Evolutionary conservation across 2,797 vertebrate species (phyloP).

Genomic region (Octomys mimax): DNA sequence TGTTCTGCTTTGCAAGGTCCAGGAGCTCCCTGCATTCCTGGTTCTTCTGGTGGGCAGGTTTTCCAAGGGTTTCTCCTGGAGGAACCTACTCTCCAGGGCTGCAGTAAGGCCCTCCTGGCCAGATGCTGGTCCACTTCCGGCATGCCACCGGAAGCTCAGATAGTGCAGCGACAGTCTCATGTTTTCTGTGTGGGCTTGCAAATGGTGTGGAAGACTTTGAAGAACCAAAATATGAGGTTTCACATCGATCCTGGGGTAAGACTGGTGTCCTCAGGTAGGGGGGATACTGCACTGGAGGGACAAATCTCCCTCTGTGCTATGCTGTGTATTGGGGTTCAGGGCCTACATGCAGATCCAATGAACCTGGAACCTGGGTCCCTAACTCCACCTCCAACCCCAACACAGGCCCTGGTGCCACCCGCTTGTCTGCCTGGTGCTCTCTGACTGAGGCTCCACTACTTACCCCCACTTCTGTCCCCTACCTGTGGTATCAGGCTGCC

Average conservation of each 20-base stretch:
- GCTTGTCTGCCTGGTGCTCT: not conserved
- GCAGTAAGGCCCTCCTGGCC: not conserved
- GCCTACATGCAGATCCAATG: not conserved
- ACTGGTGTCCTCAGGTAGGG: not conserved
- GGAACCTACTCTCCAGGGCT: not conserved
- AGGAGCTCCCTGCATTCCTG: not conserved
- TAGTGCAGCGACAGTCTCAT: not conserved
- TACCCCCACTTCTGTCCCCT: not conserved
- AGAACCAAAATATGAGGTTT: not conserved
- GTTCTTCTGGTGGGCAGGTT: not conserved
- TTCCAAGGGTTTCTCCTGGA: not conserved
- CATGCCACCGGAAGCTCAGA: not conserved
- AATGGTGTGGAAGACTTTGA: not conserved
- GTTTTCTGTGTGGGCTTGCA: not conserved
- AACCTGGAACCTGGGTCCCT: not conserved
- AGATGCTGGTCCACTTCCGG: not conserved
- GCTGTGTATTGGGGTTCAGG: not conserved
- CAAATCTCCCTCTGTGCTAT: not conserved
- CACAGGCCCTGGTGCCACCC: not conserved
- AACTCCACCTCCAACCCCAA: not conserved
- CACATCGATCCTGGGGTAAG: not conserved
- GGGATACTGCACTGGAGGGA: not conserved
- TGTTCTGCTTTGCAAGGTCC: not conserved
- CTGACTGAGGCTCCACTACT: not conserved
- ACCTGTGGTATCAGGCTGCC: not conserved